Base-by-base conservation (phyloP, 2,888 invertebrate genomes). In the Agrotis segetum region DNA sequence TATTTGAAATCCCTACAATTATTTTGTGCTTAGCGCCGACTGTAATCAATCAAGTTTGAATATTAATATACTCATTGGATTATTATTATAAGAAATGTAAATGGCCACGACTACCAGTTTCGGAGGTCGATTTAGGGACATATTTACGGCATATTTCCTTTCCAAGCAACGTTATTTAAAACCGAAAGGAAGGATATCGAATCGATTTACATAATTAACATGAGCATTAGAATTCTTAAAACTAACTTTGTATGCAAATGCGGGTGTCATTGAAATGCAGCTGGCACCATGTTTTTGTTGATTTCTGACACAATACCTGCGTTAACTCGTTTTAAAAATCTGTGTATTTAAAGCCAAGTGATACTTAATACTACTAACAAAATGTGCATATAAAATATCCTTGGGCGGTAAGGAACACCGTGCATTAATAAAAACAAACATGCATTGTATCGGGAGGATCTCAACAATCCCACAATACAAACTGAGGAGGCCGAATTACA, bases 191-290 rank as follows among this genome's bases (percentile, higher is more conserved):
- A 93, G 94, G 94, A 94, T 93, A 92, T 91, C 65, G 94, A 92
- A 92, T 92, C 77, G 13, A 92, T 95, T 94, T 89, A 90, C 93
- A 95, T 95, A 92, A 93, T 93, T 93, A 92, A 90, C 90, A 91
- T 90, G 87, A 77, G 87, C 88, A 93, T 92, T 86, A 80, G 85
- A 88, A 89, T 89, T 88, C 84, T 88, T 60, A 85, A 88, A 92
- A 92, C 76, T 82, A 88, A 93, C 95, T 95, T 95, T 95, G 95
- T 95, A 94, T 95, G 95, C 75, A 89, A 95, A 96, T 95, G 78
- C 67, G 73, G 47, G 74, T 81, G 77, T 82, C 88, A 88, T 94
- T 92, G 81, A 88, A 91, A 92, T 91, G 90, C 92, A 92, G 87
- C 86, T 91, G 90, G 85, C 82, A 86, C 80, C 67, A 73, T 82